Evolutionary conservation across 1,140 invertebrate species (phyloP).

Genomic region (Euwallacea fornicatus): DNA sequence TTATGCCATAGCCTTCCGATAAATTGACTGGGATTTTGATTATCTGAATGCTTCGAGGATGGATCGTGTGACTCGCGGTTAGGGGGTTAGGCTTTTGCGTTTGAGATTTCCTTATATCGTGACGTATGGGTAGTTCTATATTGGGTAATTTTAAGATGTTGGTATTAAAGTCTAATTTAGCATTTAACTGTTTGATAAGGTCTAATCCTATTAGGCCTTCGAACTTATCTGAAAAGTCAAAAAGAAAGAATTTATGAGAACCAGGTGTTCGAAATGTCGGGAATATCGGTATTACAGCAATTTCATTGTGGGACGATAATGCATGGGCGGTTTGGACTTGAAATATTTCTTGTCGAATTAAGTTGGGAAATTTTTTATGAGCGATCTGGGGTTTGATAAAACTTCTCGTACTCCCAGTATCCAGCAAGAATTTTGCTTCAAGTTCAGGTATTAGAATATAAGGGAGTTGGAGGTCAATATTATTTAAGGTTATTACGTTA

Average conservation of each 20-base stretch:
- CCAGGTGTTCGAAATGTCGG: slow-evolving; percentile 15
- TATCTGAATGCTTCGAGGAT: slow-evolving; percentile 15
- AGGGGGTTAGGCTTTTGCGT: not conserved
- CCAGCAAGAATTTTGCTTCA: slow-evolving; percentile 33
- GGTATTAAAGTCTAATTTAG: slow-evolving; percentile 7
- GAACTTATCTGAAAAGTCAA: slow-evolving; percentile 27
- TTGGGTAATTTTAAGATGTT: slow-evolving; percentile 1
- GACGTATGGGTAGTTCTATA: not conserved
- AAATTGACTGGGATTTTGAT: slow-evolving; percentile 22
- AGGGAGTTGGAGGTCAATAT: not conserved
- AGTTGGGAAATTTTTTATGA: slow-evolving; percentile 25
- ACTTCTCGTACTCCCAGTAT: slow-evolving; percentile 29
- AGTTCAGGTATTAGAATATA: slow-evolving; percentile 17
- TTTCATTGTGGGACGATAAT: slow-evolving; percentile 26
- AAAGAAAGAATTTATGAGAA: slow-evolving; percentile 20
- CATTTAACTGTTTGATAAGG: slow-evolving; percentile 10
- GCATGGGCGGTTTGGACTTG: slow-evolving; percentile 31
- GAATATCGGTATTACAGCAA: slow-evolving; percentile 21
- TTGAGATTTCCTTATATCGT: not conserved
- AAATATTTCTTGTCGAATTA: slow-evolving; percentile 22
- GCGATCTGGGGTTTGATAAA: slow-evolving; percentile 33
- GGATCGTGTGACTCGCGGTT: slow-evolving; percentile 9
- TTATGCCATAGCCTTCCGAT: slow-evolving; percentile 7
- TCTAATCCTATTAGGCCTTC: slow-evolving; percentile 20
- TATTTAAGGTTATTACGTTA: slow-evolving; percentile 12